Evolutionary conservation across 2,888 invertebrate species (phyloP).

Genomic region (Drosophila villosipedis): DNA sequence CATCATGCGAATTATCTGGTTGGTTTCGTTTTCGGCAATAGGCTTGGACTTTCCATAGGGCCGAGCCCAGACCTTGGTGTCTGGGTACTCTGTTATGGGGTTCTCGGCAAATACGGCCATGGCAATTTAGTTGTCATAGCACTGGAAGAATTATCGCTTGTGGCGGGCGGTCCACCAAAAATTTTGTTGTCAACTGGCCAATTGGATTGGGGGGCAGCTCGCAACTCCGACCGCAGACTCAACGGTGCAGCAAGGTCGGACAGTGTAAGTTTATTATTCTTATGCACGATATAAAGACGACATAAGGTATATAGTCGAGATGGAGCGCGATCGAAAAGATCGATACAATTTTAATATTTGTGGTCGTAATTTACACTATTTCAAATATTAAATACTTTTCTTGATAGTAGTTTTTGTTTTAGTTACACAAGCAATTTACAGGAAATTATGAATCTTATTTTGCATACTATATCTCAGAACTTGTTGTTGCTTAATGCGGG

Average conservation of each 20-base stretch:
- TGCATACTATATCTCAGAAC: neutral
- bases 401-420: neutral
- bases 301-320: conserved; percentile 40
- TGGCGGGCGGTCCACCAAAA: conserved; percentile 82
- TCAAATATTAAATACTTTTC: neutral
- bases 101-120: conserved; percentile 74
- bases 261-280: conserved; percentile 69
- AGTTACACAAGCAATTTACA: neutral
- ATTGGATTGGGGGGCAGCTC: conserved; percentile 50
- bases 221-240: conserved; percentile 19
- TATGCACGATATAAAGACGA: conserved; percentile 14
- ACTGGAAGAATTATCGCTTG: conserved; percentile 84
- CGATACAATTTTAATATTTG: neutral
- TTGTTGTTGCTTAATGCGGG: neutral
- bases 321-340: neutral
- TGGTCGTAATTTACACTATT: neutral
- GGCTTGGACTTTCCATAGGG: conserved; percentile 44
- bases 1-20: conserved; percentile 75
- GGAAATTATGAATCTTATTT: neutral
- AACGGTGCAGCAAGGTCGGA: conserved; percentile 57
- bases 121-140: conserved; percentile 85
- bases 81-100: conserved; percentile 33
- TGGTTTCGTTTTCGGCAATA: conserved; percentile 56
- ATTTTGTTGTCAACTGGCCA: conserved; percentile 84
- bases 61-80: conserved; percentile 15